Percentiles rank a stretch among this genome's conserved stretches.
Conservation (phyloP, 2,113 vertebrate species). For the Mesitornis unicolor region DNA sequence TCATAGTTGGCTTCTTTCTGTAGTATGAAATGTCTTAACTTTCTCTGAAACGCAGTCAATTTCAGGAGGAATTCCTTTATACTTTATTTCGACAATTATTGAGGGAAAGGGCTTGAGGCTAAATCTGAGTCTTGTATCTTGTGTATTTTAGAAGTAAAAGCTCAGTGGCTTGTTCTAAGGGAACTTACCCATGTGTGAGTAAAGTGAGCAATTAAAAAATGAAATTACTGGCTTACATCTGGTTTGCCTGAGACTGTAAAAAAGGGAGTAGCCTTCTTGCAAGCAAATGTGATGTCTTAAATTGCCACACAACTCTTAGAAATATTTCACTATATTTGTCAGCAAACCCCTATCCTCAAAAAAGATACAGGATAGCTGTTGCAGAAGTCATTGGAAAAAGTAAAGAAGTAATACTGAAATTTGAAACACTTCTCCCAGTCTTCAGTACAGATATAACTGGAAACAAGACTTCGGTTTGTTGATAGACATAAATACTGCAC, state of each 20-base stretch:
- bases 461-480: not conserved
- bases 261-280: not conserved
- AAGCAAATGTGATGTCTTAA: not conserved
- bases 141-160: not conserved
- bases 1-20: not conserved
- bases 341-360: not conserved
- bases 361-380: not conserved
- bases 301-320: not conserved
- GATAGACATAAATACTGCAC: not conserved
- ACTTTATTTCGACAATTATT: not conserved
- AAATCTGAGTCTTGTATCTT: not conserved
- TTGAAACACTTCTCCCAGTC: not conserved
- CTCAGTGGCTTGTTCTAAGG: not conserved
- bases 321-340: not conserved
- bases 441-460: not conserved
- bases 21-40: not conserved
- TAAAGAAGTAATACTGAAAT: not conserved
- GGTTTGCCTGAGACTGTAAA: not conserved
- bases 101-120: conserved; percentile 18
- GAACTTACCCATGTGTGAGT: not conserved
- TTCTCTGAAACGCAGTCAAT: not conserved
- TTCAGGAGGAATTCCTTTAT: not conserved
- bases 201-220: not conserved
- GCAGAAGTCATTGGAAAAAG: not conserved
- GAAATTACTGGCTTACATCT: not conserved